Conservation (phyloP, 2,888 invertebrate species). For the Cotesia congregata region DNA sequence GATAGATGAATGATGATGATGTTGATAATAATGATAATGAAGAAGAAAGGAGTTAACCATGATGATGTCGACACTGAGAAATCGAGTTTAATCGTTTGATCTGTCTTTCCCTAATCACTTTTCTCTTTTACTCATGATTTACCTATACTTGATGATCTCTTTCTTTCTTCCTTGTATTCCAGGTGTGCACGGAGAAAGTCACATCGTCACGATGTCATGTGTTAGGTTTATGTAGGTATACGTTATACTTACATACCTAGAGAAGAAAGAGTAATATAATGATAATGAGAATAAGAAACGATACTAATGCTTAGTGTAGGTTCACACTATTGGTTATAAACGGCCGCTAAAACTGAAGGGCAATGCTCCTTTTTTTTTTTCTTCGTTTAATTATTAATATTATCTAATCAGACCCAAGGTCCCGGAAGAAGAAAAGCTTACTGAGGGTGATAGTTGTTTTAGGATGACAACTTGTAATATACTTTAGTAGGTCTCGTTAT, state of each 20-base stretch:
- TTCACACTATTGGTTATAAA: not conserved
- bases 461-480: not conserved
- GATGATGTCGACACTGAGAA: conserved; percentile 26
- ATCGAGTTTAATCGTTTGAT: conserved; percentile 29
- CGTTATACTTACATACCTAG: conserved; percentile 15
- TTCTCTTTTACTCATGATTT: conserved; percentile 23
- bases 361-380: not conserved
- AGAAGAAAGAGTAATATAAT: conserved; percentile 16
- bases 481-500: conserved; percentile 4
- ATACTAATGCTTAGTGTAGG: not conserved
- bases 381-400: conserved; percentile 10
- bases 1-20: not conserved
- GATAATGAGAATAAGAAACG: not conserved
- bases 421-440: conserved; percentile 46
- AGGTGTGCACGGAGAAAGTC: conserved; percentile 40
- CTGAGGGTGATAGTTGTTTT: not conserved
- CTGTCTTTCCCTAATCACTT: conserved; percentile 23
- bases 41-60: conserved; percentile 19
- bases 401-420: conserved; percentile 44
- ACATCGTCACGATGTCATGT: conserved; percentile 38
- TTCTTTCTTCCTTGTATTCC: conserved; percentile 24
- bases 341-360: conserved; percentile 41
- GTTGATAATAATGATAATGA: not conserved
- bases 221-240: conserved; percentile 22
- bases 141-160: conserved; percentile 23